Conservation (phyloP, 2,113 vertebrate genomes). For the Rhadina sibilatrix region DNA sequence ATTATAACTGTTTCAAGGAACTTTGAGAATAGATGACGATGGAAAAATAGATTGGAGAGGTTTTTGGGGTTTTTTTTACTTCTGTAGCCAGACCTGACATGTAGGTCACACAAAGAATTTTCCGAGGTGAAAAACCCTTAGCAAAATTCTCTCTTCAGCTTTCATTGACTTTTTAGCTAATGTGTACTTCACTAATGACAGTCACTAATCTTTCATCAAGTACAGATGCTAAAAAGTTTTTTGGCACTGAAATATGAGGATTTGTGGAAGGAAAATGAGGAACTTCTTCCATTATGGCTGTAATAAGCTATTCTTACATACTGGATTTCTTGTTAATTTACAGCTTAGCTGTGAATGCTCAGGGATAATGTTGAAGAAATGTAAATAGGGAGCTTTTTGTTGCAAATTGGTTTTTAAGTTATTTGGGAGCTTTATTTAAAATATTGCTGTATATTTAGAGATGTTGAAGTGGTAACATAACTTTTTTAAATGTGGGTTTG, state of each 20-base stretch:
- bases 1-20: not conserved
- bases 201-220: not conserved
- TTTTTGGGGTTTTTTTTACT: not conserved
- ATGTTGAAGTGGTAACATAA: not conserved
- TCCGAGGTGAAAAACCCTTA: not conserved
- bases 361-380: not conserved
- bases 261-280: not conserved
- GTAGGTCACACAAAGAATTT: not conserved
- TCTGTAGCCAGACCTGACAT: not conserved
- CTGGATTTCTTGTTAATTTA: not conserved
- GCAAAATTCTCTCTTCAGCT: not conserved
- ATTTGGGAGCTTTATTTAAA: not conserved
- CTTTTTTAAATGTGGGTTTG: not conserved
- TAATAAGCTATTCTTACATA: not conserved
- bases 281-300: not conserved
- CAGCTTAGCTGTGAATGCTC: not conserved
- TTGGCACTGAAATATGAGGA: not conserved
- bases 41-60: not conserved
- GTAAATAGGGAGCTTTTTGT: not conserved
- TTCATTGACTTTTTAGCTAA: not conserved
- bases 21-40: not conserved
- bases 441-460: not conserved
- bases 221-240: not conserved
- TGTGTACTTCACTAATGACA: not conserved
- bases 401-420: not conserved